These are phyloP conservation scores for Larimichthys polyactis DNA, from an alignment of 2,113 vertebrate species.

Conservation along the genomic window DNA sequence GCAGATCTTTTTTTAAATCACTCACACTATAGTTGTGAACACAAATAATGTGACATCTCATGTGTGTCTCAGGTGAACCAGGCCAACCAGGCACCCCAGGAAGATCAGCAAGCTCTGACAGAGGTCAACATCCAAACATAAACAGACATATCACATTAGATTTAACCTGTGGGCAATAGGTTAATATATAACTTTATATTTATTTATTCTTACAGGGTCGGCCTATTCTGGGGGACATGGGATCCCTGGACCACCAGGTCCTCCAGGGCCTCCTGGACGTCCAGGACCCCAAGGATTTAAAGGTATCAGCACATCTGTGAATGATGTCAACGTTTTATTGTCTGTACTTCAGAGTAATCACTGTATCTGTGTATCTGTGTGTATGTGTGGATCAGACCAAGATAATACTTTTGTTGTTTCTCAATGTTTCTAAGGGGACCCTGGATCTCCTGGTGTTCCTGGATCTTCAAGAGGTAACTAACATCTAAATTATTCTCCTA, in stretches of 20 bases:
- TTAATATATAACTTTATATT: not conserved
- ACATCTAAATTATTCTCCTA: not conserved
- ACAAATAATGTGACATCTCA: conserved; percentile 7
- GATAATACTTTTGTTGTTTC: conserved; percentile 16
- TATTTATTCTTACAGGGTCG: conserved; percentile 45
- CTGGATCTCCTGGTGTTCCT: conserved; percentile 88
- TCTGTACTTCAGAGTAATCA: not conserved
- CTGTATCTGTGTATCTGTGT: too few relatives aligned
- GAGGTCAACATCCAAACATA: conserved; percentile 56
- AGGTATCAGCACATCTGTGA: conserved; percentile 66
- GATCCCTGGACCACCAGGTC: conserved; percentile 82
- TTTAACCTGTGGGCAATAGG: too few relatives aligned
- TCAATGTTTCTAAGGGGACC: conserved; percentile 86
- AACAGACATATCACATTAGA: not conserved
- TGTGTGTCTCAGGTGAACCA: conserved; percentile 80
- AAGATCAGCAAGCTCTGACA: conserved; percentile 65
- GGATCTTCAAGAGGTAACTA: conserved; percentile 87
- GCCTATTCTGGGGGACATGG: conserved; percentile 78
- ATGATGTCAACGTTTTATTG: not conserved
- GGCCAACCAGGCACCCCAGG: conserved; percentile 81
- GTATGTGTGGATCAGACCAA: not conserved
- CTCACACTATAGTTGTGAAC: not conserved
- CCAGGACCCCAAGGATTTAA: conserved; percentile 88
- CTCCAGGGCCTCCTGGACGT: conserved; percentile 82
- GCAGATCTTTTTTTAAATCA: not conserved